Conservation (phyloP, 2,113 vertebrate species). For the Strix uralensis region DNA sequence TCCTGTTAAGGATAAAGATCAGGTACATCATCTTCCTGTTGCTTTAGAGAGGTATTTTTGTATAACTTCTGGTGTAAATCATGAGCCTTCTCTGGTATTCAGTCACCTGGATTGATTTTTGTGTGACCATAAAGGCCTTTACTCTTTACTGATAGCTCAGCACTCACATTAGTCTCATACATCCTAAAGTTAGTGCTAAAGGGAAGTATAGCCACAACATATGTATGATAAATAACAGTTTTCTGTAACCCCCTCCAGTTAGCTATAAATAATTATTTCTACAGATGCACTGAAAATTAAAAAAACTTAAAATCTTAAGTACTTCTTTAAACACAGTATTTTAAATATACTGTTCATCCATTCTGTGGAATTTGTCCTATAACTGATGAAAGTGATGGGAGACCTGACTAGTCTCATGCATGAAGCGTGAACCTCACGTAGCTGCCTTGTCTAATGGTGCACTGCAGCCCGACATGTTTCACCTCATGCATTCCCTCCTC, state of each 20-base stretch:
- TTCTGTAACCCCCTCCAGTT: background rate
- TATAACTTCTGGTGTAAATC: background rate
- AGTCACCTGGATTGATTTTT: background rate
- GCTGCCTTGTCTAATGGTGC: background rate
- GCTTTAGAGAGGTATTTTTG: background rate
- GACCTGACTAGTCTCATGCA: background rate
- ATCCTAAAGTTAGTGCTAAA: background rate
- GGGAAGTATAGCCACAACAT: background rate
- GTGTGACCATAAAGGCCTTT: background rate
- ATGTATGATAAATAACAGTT: background rate
- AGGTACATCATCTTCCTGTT: slow-evolving; percentile 19
- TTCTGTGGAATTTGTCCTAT: background rate
- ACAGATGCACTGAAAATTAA: background rate
- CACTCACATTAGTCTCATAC: background rate
- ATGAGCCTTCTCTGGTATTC: background rate
- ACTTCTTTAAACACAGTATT: background rate
- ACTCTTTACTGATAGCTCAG: background rate
- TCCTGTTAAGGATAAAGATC: slow-evolving; percentile 41
- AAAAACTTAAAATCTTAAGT: background rate
- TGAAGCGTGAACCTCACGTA: background rate
- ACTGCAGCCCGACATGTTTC: background rate
- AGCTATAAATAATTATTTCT: background rate
- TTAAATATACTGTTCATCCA: background rate
- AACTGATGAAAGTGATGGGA: background rate
- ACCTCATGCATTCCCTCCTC: background rate